phyloP scores from a whole-genome alignment of 2,797 vertebrate species.

The Acridotheres tristis region DNA sequence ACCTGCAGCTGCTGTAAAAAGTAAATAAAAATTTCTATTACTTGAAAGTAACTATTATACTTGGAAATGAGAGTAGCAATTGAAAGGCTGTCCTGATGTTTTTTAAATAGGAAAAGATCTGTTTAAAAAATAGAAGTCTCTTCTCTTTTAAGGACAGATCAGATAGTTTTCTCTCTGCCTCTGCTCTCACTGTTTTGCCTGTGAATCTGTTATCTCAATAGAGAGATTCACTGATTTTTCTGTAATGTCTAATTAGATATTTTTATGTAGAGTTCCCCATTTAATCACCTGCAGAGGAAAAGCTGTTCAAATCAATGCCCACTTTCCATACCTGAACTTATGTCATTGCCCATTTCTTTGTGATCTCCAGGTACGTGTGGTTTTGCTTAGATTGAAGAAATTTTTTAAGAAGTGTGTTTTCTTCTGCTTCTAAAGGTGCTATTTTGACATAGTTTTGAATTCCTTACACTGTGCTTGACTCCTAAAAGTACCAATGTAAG shows the following conservation, averaged over 20 bases:
- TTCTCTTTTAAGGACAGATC: background rate
- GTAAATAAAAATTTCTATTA: constrained; percentile 45
- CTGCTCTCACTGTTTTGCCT: background rate
- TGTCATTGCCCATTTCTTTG: background rate
- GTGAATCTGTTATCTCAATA: background rate
- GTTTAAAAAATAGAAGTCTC: background rate
- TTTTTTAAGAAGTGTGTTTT: background rate
- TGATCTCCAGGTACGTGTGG: background rate
- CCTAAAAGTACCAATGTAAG: background rate
- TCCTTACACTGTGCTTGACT: constrained; percentile 49
- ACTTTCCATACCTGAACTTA: background rate
- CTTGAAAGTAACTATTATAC: constrained; percentile 67
- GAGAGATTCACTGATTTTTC: background rate
- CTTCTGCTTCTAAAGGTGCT: constrained; percentile 56
- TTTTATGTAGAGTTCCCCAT: background rate
- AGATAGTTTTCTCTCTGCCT: background rate
- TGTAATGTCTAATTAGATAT: background rate
- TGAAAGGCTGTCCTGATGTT: constrained; percentile 43
- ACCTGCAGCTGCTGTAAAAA: constrained; percentile 64
- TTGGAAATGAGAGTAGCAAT: constrained; percentile 42
- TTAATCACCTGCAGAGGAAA: background rate
- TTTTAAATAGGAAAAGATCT: background rate
- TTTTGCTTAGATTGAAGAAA: constrained; percentile 7
- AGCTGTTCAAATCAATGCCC: background rate
- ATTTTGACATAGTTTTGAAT: constrained; percentile 29